These are phyloP conservation scores for Lissonota sp. DNA, from an alignment of 2,888 invertebrate genomes.

Conservation along the genomic window DNA sequence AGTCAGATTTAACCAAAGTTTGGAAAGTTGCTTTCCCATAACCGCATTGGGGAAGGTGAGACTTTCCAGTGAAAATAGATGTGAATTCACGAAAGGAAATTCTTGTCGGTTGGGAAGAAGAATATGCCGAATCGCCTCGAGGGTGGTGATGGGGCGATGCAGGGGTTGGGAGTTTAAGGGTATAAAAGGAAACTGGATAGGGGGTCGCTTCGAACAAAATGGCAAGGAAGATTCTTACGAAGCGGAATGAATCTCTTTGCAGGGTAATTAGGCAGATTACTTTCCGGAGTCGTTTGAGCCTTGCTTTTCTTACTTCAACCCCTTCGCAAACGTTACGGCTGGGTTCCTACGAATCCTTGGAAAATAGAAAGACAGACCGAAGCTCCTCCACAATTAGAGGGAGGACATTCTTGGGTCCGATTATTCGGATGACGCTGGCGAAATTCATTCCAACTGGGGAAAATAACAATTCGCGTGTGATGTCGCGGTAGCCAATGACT, in stretches of 20 bases:
- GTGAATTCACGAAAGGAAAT: constrained; percentile 36
- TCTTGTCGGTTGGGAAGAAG: constrained; percentile 14
- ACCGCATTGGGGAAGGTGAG: not conserved
- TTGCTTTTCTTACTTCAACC: constrained; percentile 74
- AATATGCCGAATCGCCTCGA: constrained; percentile 33
- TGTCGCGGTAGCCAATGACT: constrained; percentile 76
- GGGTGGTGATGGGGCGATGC: constrained; percentile 35
- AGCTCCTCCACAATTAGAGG: constrained; percentile 77
- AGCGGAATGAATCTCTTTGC: constrained; percentile 81
- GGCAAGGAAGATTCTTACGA: constrained; percentile 57
- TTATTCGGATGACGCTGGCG: constrained; percentile 55
- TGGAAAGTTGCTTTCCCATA: not conserved
- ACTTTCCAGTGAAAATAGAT: constrained; percentile 7
- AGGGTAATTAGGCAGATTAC: constrained; percentile 84
- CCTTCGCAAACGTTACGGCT: constrained; percentile 59
- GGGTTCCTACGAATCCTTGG: constrained; percentile 31
- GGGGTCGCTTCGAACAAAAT: constrained; percentile 27
- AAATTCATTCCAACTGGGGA: constrained; percentile 54
- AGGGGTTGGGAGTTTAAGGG: constrained; percentile 27
- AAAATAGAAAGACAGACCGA: constrained; percentile 46
- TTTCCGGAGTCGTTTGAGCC: constrained; percentile 82
- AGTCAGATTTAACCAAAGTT: not conserved
- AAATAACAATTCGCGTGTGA: constrained; percentile 50
- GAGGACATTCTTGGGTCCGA: constrained; percentile 77
- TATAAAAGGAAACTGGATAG: constrained; percentile 27